phyloP scores from a whole-genome alignment of 2,888 invertebrate species.

The Tethea ocularis region DNA sequence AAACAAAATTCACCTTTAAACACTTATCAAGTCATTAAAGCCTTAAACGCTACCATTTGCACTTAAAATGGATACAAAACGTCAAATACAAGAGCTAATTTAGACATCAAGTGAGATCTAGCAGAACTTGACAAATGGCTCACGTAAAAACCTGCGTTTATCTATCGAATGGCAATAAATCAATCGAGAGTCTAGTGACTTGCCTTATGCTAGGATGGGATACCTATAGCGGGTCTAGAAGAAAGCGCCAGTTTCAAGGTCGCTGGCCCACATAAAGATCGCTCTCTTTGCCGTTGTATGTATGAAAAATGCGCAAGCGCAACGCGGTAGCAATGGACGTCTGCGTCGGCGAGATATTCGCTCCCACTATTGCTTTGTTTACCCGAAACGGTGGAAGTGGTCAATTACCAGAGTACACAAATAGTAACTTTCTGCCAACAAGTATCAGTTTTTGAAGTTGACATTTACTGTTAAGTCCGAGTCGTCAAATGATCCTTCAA shows the following conservation, averaged over 20 bases:
- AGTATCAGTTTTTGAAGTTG: background rate
- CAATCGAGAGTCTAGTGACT: constrained; percentile 1
- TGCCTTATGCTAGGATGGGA: background rate
- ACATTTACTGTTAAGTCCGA: background rate
- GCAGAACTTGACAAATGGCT: background rate
- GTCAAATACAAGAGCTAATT: background rate
- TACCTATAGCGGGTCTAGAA: constrained; percentile 17
- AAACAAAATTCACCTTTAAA: background rate
- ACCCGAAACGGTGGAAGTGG: constrained; percentile 21
- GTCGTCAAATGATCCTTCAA: background rate
- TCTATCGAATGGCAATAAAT: constrained; percentile 1
- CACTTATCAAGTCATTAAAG: background rate
- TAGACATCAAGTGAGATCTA: background rate
- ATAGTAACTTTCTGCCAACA: background rate
- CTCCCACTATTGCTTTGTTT: constrained; percentile 34
- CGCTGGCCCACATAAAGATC: constrained; percentile 38
- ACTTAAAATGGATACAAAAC: background rate
- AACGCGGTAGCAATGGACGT: constrained; percentile 18
- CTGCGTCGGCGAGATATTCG: constrained; percentile 20
- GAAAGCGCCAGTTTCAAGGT: constrained; percentile 51
- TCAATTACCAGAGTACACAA: background rate
- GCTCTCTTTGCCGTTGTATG: constrained; percentile 30
- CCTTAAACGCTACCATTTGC: background rate
- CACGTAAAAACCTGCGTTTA: constrained; percentile 9
- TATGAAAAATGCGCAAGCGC: constrained; percentile 19